Evolutionary conservation across 2,113 vertebrate species (phyloP), one percentile per base, ranked within the genome.

Genomic region (Podiceps cristatus): DNA sequence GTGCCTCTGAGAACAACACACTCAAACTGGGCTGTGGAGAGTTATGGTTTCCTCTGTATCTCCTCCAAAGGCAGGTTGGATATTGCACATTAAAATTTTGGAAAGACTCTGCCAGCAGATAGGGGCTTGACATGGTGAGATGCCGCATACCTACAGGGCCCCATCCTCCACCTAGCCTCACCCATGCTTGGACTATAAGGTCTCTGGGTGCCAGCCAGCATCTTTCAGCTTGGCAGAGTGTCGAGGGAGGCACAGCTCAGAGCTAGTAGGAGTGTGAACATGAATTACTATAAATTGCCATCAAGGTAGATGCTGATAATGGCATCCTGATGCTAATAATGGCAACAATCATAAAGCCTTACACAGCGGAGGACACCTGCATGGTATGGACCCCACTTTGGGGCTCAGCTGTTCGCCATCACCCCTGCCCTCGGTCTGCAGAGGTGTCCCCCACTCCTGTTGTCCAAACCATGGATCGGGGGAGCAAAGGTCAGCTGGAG

Each of bases 91-190:
- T 13, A 53, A 60, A 23, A 29, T 53, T 81, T 60, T 88, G 35
- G 42, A 77, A 84, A 42, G 27, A 53, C 27, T 40, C 47, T 73
- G 37, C 9, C 52, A 58, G 37, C 15, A 45, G 52, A 40, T 35
- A 6, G 33, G 18, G 0, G 3, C 11, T 53, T 0, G 2, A 16
- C 12, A 14, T 22, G 5, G 7, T 11, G 23, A 90, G 47, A 31
- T 63, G 29, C 18, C 4, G 1, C 0, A 0, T 52, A n/a, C n/a
- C 31, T 25, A n/a, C 11, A 28, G 12, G 7, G 1, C 1, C 10
- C 11, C 5, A 8, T 42, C 24, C 66, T 79, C 18, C 24, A 23
- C 19, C 13, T 37, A 8, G 17, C 69, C 20, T 80, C 66, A 60
- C 14, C 49, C 82, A 25, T 63, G 9, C 50, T 63, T 22, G 52